Conservation (phyloP, 1,140 invertebrate genomes). For the Ceratina japonica region DNA sequence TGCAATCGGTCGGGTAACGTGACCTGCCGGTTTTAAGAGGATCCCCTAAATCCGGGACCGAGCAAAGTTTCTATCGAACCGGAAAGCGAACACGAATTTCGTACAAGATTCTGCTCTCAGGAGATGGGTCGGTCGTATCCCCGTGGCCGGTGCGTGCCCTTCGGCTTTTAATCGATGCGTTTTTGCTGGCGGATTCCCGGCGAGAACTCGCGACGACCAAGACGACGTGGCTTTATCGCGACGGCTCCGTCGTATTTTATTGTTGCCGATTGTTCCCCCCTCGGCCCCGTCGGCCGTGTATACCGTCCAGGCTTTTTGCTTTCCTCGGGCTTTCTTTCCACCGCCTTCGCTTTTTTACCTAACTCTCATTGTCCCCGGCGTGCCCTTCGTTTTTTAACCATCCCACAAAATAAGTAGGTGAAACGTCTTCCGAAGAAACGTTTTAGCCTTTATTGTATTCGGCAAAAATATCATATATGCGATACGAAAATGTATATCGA, state of each 20-base stretch:
- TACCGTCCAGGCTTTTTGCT: conserved; percentile 43
- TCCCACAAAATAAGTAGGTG: conserved; percentile 9
- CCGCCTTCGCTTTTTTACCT: conserved; percentile 7
- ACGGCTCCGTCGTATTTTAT: conserved; percentile 66
- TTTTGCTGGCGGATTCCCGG: conserved; percentile 67
- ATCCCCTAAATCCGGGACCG: background rate
- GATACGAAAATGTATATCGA: too few relatives aligned
- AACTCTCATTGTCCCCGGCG: background rate
- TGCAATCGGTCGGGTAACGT: too few relatives aligned
- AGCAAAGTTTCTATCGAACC: background rate
- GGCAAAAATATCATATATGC: too few relatives aligned
- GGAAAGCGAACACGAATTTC: conserved; percentile 50
- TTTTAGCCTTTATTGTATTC: too few relatives aligned
- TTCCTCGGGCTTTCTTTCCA: conserved; percentile 41
- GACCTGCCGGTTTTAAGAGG: too few relatives aligned
- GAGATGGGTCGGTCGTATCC: conserved; percentile 74
- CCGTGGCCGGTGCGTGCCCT: conserved; percentile 55
- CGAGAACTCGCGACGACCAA: conserved; percentile 41
- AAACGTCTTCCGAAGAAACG: background rate
- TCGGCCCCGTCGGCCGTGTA: conserved; percentile 24
- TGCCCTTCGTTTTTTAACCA: background rate
- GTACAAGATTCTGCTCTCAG: conserved; percentile 77
- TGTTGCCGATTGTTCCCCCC: conserved; percentile 67
- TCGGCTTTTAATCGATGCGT: conserved; percentile 75
- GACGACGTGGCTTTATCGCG: conserved; percentile 43